Evolutionary conservation across 1,140 invertebrate species (phyloP), one percentile per base, ranked within the genome.

Genomic region (Penaeus japonicus): DNA sequence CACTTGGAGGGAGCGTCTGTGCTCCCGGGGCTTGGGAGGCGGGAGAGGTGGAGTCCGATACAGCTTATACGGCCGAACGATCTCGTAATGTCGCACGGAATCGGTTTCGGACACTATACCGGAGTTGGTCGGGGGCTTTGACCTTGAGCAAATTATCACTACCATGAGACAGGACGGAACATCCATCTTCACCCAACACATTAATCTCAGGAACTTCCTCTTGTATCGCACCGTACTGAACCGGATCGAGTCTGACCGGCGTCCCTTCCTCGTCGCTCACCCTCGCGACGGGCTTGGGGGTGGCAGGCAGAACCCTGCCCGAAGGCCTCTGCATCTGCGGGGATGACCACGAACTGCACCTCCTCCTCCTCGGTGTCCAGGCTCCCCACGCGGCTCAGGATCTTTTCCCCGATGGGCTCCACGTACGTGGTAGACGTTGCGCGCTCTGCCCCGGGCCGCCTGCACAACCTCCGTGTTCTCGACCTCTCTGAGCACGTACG

Each of bases 121-220:
- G n/a, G 84, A 90, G 84, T 90, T 90, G 89, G 89, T 90, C 89
- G 77, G 89, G 86, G 75, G 89, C 89, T 80, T 88, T 88, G 87
- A 88, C 87, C 87, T 88, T 88, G 87, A 88, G 87, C 87, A 88
- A 88, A 77, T 84, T 88, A 88, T 88, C 87, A 88, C 87, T 78
- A 75, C 80, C 80, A 83, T 88, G 87, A 88, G 87, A 84, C 80
- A 88, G 87, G 87, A 88, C 87, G 87, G 87, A 88, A 75, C 47
- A 54, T 62, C 87, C 87, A 88, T 88, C 87, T 88, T 88, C 87
- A 88, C 87, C 87, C 65, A 81, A 88, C 70, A 88, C 87, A 77
- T 88, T 80, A 77, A 88, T 88, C 59, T 77, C 65, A 59, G 87
- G 87, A 84, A 88, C 87, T 59, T 88, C 87, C 81, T 88, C 87